Base-by-base conservation (phyloP, 2,888 invertebrate genomes). In the Epirrhoe tristata region DNA sequence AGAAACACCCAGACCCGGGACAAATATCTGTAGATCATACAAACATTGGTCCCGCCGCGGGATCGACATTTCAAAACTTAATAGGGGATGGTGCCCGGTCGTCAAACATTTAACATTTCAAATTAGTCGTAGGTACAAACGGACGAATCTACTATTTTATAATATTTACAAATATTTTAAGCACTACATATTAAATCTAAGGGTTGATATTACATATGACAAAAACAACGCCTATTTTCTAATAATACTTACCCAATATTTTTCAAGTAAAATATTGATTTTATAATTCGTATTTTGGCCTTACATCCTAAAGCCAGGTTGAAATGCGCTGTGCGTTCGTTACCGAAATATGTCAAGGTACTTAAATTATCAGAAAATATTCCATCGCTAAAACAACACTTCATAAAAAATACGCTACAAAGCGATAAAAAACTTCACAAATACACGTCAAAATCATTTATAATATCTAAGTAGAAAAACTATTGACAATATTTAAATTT, bases 111-210 rank as follows among this genome's bases (percentile, higher is more conserved):
- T 61, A 68, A 67, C 16, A 51, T 58, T 74, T 59, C 63, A 72
- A 70, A 69, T 74, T 70, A 56, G 53, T 58, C 57, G 53, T 43
- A 43, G 39, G 39, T 60, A 64, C 56, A 60, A 52, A 66, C 64
- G 68, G 68, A 68, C 68, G 68, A 68, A 68, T 81, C 91, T 91
- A 92, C 89, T 73, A 77, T 79, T 79, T 81, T 84, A 83, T 86
- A 78, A 81, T 90, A 91, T 91, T 85, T 92, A 92, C 90, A 92
- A 86, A 87, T 85, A 86, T 83, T 82, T 84, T 84, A 90, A 90
- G 91, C 90, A 70, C 74, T 79, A 80, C 87, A 75, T 74, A 58
- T 52, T 67, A 76, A 71, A 63, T 73, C 78, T 84, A 81, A 54
- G 53, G 72, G 74, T 77, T 77, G 53, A 74, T 74, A 80, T 66